Percentiles rank a stretch among this genome's conserved stretches.
phyloP scores from a whole-genome alignment of 2,888 invertebrate species.

The Leptarthrus brevirostris region DNA sequence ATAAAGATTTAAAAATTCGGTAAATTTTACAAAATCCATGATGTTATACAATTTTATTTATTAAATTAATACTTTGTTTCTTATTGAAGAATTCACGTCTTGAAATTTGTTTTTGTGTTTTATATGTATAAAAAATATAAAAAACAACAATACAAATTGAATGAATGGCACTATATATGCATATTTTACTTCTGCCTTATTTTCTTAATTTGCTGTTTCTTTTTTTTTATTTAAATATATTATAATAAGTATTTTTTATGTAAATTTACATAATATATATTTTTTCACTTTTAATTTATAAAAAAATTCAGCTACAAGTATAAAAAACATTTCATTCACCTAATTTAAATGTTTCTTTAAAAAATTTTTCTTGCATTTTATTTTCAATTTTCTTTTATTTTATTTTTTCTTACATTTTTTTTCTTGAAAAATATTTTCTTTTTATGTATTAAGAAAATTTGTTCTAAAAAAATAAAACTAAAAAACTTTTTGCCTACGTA shows the following conservation, averaged over 20 bases:
- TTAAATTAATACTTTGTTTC: background rate
- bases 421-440: constrained; percentile 44
- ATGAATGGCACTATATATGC: constrained; percentile 38
- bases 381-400: constrained; percentile 36
- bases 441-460: constrained; percentile 38
- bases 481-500: constrained; percentile 31
- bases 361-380: constrained; percentile 41
- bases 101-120: constrained; percentile 12
- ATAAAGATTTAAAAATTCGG: background rate
- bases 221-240: constrained; percentile 28
- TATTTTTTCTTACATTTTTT: constrained; percentile 30
- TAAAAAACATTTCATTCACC: constrained; percentile 52
- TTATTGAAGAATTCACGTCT: background rate
- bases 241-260: constrained; percentile 28
- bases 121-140: constrained; percentile 30
- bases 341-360: constrained; percentile 48
- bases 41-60: background rate
- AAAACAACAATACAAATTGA: constrained; percentile 42
- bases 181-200: constrained; percentile 21
- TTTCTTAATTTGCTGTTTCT: constrained; percentile 7
- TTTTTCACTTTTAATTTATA: constrained; percentile 42
- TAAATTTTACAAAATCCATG: background rate
- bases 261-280: constrained; percentile 37
- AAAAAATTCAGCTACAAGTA: constrained; percentile 54
- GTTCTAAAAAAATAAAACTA: constrained; percentile 38